These are phyloP conservation scores for Drosophila putrida DNA, from an alignment of 2,888 invertebrate species.

Conservation along the genomic window DNA sequence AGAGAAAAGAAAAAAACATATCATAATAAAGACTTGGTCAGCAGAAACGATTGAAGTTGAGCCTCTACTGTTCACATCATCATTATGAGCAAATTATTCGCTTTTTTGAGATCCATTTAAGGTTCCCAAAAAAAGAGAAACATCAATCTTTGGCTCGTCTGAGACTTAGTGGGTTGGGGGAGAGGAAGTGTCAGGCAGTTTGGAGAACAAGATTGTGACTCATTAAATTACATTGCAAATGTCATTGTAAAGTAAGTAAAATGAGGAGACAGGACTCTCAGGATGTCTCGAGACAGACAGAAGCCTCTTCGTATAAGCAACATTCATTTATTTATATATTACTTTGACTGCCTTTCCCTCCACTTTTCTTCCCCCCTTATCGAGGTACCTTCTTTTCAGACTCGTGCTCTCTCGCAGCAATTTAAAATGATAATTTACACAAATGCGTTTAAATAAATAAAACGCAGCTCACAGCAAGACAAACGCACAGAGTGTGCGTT, in stretches of 20 bases:
- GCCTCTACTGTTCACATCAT: conserved; percentile 35
- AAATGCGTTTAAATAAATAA: conserved; percentile 83
- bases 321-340: conserved; percentile 82
- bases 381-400: conserved; percentile 3
- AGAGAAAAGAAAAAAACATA: conserved; percentile 31
- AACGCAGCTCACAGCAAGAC: conserved; percentile 63
- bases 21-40: conserved; percentile 79
- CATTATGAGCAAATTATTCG: conserved; percentile 57
- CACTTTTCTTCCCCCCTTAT: not conserved
- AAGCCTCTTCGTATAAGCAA: conserved; percentile 63
- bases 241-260: conserved; percentile 81
- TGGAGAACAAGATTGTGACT: conserved; percentile 78
- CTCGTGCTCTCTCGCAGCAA: conserved; percentile 56
- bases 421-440: conserved; percentile 84
- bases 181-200: conserved; percentile 79
- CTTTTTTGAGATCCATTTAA: conserved; percentile 73
- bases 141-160: conserved; percentile 67
- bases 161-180: conserved; percentile 32
- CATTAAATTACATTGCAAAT: conserved; percentile 82
- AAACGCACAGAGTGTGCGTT: not conserved
- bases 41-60: conserved; percentile 49
- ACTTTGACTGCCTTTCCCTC: conserved; percentile 47
- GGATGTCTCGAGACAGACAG: conserved; percentile 33
- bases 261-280: conserved; percentile 39
- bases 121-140: conserved; percentile 60